phyloP scores from a whole-genome alignment of 2,888 invertebrate species.

The Sialis fuliginosa region DNA sequence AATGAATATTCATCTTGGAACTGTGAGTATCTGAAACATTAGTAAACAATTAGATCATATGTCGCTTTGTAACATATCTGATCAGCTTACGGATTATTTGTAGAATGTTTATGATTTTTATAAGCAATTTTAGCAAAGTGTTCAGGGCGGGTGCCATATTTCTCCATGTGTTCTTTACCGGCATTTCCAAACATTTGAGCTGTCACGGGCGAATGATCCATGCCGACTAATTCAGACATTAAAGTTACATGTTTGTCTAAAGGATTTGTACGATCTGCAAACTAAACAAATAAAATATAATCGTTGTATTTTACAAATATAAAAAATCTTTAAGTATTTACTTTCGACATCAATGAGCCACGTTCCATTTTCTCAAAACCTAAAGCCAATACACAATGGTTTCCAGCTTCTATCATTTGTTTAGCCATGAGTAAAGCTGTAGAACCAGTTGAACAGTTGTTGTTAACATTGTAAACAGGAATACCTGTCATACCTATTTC shows the following conservation, averaged over 20 bases:
- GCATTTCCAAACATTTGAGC: conserved; percentile 96
- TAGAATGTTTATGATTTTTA: conserved; percentile 94
- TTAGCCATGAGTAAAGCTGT: conserved; percentile 81
- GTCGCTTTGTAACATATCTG: too few species aligned
- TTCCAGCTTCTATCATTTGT: conserved; percentile 80
- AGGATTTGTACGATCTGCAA: conserved; percentile 70
- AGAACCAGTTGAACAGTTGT: conserved; percentile 95
- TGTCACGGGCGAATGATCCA: conserved; percentile 71
- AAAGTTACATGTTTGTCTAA: conserved; percentile 73
- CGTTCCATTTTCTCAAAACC: conserved; percentile 98
- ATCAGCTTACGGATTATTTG: conserved; percentile 70
- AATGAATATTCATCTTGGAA: conserved; percentile 81
- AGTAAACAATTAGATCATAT: not conserved
- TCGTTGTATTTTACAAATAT: not conserved
- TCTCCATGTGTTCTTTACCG: conserved; percentile 87
- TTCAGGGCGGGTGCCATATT: conserved; percentile 80
- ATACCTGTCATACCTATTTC: conserved; percentile 92
- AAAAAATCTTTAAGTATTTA: conserved; percentile 17
- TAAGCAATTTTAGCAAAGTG: conserved; percentile 96
- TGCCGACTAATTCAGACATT: conserved; percentile 68
- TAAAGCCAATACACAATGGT: conserved; percentile 77
- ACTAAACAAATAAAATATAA: conserved; percentile 24
- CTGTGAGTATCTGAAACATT: conserved; percentile 58
- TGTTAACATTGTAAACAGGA: conserved; percentile 95
- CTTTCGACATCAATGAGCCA: conserved; percentile 67